phyloP scores from a whole-genome alignment of 1,140 invertebrate species.

The Listronotus oregonensis region DNA sequence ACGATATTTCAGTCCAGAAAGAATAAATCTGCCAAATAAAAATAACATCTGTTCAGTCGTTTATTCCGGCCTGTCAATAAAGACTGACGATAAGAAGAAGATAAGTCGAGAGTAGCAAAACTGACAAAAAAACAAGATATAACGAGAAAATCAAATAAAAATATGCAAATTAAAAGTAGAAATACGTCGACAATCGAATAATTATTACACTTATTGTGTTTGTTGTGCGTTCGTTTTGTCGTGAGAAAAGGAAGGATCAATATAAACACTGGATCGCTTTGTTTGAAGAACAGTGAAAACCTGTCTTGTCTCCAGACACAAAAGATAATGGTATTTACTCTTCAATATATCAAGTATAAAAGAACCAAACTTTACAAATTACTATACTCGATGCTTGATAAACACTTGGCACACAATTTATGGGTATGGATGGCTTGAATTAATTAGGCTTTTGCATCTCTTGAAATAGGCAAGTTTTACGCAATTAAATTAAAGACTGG shows the following conservation, averaged over 20 bases:
- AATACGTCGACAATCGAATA: conserved; percentile 26
- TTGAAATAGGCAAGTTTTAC: too few species aligned
- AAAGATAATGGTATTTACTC: conserved; percentile 50
- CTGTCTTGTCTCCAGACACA: conserved; percentile 49
- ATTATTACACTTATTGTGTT: conserved; percentile 36
- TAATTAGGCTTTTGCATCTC: not conserved
- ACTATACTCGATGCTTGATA: conserved; percentile 30
- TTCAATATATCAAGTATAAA: conserved; percentile 45
- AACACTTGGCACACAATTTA: conserved; percentile 19
- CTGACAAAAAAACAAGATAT: not conserved
- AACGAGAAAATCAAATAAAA: conserved; percentile 6
- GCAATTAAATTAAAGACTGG: too few species aligned
- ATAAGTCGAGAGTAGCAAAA: not conserved
- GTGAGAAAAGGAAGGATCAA: conserved; percentile 49
- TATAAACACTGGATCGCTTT: conserved; percentile 48
- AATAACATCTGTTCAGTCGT: not conserved
- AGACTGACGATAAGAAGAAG: not conserved
- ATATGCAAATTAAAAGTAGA: conserved; percentile 24
- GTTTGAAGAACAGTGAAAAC: conserved; percentile 49
- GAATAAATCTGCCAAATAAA: too few species aligned
- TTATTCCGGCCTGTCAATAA: not conserved
- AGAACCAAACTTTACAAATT: conserved; percentile 39
- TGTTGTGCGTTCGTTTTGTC: conserved; percentile 41
- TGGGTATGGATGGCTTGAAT: not conserved
- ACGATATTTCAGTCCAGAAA: too few species aligned